Percentiles rank a stretch among this genome's conserved stretches.
Evolutionary conservation across 2,113 vertebrate genomes (phyloP).

Genomic region (Pluvialis apricaria): DNA sequence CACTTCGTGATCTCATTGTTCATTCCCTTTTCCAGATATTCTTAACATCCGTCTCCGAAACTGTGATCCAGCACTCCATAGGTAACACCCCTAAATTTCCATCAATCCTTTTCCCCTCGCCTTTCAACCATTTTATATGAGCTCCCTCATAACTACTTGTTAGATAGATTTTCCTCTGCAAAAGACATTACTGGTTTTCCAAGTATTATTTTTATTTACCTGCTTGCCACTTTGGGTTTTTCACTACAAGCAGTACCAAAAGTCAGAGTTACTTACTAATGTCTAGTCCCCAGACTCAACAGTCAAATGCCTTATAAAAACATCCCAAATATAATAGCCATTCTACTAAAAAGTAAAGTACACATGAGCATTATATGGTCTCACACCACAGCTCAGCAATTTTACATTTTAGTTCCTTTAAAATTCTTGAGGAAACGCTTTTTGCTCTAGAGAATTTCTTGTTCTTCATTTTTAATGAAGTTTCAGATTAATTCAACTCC

Average conservation of each 20-base stretch:
- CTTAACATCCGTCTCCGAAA: neutral
- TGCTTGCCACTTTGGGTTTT: neutral
- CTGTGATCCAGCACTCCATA: neutral
- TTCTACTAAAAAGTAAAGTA: neutral
- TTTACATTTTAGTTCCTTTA: neutral
- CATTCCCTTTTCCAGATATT: neutral
- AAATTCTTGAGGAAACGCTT: neutral
- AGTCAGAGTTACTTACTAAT: neutral
- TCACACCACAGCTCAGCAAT: neutral
- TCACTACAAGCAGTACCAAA: neutral
- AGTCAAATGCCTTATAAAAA: neutral
- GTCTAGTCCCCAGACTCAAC: neutral
- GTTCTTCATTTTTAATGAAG: neutral
- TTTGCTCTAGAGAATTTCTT: neutral
- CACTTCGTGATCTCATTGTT: neutral
- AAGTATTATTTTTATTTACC: neutral
- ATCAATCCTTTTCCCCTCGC: neutral
- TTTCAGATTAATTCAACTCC: neutral
- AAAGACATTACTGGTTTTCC: neutral
- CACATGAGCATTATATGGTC: neutral
- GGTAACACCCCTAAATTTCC: neutral
- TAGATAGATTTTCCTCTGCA: neutral
- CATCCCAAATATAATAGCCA: neutral
- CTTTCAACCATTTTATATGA: neutral
- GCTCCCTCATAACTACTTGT: neutral